A percentile compares a stretch with the other conserved stretches of the same genome.
Conservation (phyloP, 2,797 vertebrate genomes). For the Coilia nasus region DNA sequence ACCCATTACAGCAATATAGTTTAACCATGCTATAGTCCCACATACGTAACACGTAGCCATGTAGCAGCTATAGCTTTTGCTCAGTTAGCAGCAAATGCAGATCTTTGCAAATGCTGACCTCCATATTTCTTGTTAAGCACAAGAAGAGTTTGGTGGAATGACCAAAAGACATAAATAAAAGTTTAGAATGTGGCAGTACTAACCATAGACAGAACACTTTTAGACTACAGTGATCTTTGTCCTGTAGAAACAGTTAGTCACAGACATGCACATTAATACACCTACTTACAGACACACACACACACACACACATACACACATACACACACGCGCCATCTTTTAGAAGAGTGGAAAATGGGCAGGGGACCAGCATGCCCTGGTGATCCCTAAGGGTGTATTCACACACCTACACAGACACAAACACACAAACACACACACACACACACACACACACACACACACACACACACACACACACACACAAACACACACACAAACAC, state of each 20-base stretch:
- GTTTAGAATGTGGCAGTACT: neutral
- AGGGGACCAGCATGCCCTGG: neutral
- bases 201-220: neutral
- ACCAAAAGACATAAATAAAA: neutral
- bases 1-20: neutral
- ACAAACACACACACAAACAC: neutral
- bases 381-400: neutral
- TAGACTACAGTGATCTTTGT: neutral
- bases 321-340: slow-evolving; percentile 39
- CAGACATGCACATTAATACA: neutral
- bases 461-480: slow-evolving; percentile 22
- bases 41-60: too few relatives aligned
- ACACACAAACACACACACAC: neutral
- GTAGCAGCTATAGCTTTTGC: too few relatives aligned
- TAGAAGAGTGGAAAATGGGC: slow-evolving; percentile 32
- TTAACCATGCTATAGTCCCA: too few relatives aligned
- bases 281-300: neutral
- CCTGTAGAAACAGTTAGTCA: neutral
- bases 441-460: neutral
- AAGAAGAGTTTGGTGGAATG: neutral
- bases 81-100: too few relatives aligned
- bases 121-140: too few relatives aligned
- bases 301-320: slow-evolving; percentile 36
- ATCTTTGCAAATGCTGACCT: too few relatives aligned
- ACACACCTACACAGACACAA: neutral